phyloP scores from a whole-genome alignment of 2,888 invertebrate species.

The Leucophenga maculata region DNA sequence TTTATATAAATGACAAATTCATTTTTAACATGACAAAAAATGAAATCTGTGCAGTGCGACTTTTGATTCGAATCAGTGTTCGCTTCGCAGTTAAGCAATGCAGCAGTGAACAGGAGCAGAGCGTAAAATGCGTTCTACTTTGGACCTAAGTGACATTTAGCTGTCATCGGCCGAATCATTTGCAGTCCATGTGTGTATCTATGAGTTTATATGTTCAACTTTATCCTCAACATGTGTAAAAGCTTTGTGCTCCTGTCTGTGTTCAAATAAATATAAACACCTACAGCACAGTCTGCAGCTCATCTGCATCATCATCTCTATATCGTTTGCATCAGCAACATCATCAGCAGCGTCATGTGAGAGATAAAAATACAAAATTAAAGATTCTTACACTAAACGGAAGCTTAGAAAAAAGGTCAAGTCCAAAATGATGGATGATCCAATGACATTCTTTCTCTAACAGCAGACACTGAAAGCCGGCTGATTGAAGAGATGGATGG shows the following conservation, averaged over 20 bases:
- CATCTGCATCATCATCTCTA: slow-evolving; percentile 17
- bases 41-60: slow-evolving; percentile 40
- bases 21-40: slow-evolving; percentile 62
- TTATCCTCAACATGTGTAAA: slow-evolving; percentile 49
- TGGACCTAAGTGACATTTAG: slow-evolving; percentile 49
- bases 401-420: slow-evolving; percentile 72
- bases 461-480: slow-evolving; percentile 38
- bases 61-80: slow-evolving; percentile 6
- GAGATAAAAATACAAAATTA: slow-evolving; percentile 58
- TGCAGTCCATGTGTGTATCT: slow-evolving; percentile 21
- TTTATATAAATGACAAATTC: slow-evolving; percentile 68
- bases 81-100: slow-evolving; percentile 18
- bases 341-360: slow-evolving; percentile 9
- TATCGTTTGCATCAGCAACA: slow-evolving; percentile 5
- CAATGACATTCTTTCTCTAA: slow-evolving; percentile 52
- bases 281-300: slow-evolving; percentile 10
- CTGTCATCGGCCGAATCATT: slow-evolving; percentile 54
- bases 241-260: slow-evolving; percentile 22
- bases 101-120: background rate
- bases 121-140: slow-evolving; percentile 20
- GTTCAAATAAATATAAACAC: background rate
- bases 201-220: slow-evolving; percentile 37
- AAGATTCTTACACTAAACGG: slow-evolving; percentile 63
- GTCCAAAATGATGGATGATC: slow-evolving; percentile 73
- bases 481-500: slow-evolving; percentile 46